Base-by-base conservation (phyloP, 2,797 vertebrate genomes). In the Esox lucius region DNA sequence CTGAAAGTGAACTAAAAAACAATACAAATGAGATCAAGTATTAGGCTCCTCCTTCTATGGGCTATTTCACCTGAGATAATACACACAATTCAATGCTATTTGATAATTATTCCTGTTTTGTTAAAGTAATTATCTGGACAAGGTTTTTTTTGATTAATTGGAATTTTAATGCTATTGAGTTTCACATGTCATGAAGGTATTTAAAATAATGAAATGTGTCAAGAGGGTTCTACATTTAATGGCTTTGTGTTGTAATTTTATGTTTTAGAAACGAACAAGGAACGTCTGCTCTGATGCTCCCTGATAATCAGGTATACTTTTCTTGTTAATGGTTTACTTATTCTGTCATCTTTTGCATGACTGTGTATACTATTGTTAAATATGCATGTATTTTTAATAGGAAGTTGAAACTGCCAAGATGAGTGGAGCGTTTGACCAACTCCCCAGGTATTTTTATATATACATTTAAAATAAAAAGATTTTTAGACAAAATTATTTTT, bases 141-240 rank as follows among this genome's bases (percentile, higher is more conserved):
- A 84, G 83, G 71, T 79, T 78, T 83, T 85, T 86, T 84, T 75
- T 87, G 84, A 88, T 92, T 88, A 88, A 87, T 90, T 5, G 35
- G 35, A 39, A 31, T 28, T 51, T 24, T 69, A 5, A 49, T 12
- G 17, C 42, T 46, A 28, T 59, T 49, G 22, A 39, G 19, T 28
- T 59, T 68, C 7, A 48, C n/a, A 61, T 61, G 56, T 22, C 56
- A 11, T 26, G 1, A 64, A 64, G 26, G 64, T 13, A 26, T 64
- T 26, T 2, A 6, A 59, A n/a, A n/a, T 3, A 35, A 19, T 17
- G 1, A 3, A 6, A 31, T 65, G 1, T 65, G 12, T 65, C 15
- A 31, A 65, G 26, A 33, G 28, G 28, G 5, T 16, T 17, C 17
- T 19, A 65, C 28, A 28, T 65, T 33, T 65, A 19, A 19, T 65